phyloP scores from a whole-genome alignment of 2,797 vertebrate genomes.

The Anas bahamensis region DNA sequence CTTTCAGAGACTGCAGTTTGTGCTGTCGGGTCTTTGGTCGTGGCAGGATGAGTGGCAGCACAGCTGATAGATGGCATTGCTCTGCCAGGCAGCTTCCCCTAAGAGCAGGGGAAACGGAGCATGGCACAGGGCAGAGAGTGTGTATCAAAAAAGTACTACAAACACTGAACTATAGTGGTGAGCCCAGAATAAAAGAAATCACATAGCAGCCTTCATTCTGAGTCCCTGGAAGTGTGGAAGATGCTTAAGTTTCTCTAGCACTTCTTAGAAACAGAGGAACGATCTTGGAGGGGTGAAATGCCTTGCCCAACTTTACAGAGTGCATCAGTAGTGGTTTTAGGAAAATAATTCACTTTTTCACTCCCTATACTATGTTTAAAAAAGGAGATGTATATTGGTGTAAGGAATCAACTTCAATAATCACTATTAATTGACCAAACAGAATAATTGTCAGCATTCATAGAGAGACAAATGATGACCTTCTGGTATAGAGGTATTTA shows the following conservation, averaged over 20 bases:
- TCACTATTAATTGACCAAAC: not conserved
- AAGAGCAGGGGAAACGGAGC: not conserved
- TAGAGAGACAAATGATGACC: not conserved
- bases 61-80: not conserved
- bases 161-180: not conserved
- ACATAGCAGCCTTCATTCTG: not conserved
- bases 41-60: not conserved
- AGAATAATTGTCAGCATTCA: slow-evolving; percentile 6
- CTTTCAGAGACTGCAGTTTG: not conserved
- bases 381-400: not conserved
- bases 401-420: not conserved
- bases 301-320: not conserved
- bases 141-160: not conserved
- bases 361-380: not conserved
- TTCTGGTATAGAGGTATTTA: not conserved
- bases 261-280: not conserved
- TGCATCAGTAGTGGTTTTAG: not conserved
- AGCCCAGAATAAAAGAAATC: not conserved
- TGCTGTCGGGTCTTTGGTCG: not conserved
- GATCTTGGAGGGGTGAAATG: not conserved
- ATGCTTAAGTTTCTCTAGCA: not conserved
- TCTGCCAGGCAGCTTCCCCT: not conserved
- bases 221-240: not conserved
- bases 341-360: not conserved
- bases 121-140: not conserved